These are phyloP conservation scores for Drosophila nigromelanica DNA, from an alignment of 1,140 invertebrate species.

Conservation along the genomic window DNA sequence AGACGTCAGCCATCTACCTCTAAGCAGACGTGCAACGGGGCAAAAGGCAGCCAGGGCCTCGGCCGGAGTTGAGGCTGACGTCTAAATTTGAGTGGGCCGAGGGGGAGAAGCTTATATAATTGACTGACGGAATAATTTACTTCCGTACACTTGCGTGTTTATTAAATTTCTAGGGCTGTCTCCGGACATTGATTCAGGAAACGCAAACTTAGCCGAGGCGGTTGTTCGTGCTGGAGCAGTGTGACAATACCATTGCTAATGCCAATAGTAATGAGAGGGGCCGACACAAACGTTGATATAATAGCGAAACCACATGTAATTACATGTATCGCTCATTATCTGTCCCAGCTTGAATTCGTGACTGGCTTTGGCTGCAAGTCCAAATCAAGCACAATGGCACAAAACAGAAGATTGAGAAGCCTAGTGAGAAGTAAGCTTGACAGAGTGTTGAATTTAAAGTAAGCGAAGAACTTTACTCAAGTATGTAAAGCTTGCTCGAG, in stretches of 20 bases:
- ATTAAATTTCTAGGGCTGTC: conserved; percentile 79
- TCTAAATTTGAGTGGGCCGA: conserved; percentile 1
- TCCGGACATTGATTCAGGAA: conserved; percentile 67
- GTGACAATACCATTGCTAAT: conserved; percentile 29
- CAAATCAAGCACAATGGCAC: conserved; percentile 43
- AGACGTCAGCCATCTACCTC: conserved; percentile 35
- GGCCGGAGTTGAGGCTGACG: conserved; percentile 6
- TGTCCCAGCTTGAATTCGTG: conserved; percentile 58
- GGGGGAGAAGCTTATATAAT: conserved; percentile 63
- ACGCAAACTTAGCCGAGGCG: neutral
- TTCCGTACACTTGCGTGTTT: conserved; percentile 81
- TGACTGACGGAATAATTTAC: conserved; percentile 79
- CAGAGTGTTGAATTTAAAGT: too few species aligned
- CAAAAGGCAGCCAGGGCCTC: neutral
- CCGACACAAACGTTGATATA: conserved; percentile 48
- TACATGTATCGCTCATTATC: conserved; percentile 77
- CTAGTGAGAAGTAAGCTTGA: too few species aligned
- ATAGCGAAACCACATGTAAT: conserved; percentile 77
- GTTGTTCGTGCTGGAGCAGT: neutral
- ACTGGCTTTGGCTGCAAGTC: conserved; percentile 38
- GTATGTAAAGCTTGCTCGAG: too few species aligned
- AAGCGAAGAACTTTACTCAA: too few species aligned
- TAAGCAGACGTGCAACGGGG: conserved; percentile 3
- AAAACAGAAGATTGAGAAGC: neutral
- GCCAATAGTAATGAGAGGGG: conserved; percentile 12